Evolutionary conservation across 64 coral and sea anemone genomes (phyloP), one percentile per base, ranked within the genome.

Genomic region (Exaiptasia diaphana): DNA sequence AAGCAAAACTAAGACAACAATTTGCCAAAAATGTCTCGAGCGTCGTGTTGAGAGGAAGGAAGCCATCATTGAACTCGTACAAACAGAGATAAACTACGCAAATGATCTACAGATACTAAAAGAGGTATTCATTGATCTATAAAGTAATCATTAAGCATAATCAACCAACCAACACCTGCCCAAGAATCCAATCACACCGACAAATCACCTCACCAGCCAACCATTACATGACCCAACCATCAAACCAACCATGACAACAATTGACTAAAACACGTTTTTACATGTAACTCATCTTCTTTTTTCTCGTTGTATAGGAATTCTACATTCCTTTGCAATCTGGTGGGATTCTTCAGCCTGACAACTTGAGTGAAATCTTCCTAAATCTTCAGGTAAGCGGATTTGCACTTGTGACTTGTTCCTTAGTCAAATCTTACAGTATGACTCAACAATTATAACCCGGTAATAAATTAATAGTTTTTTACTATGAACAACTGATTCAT

Each of bases 351-450:
- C 86, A 27, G n/a, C 75, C 90, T 0, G 95, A 99, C 24, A 73
- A 99, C 61, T 63, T 99, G 14, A 75, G 84, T 0, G 85, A 83
- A 4, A 92, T 99, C 15, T 99, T 99, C 13, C 74, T 99, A 14
- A 99, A 99, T 57, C 56, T 99, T 35, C 95, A 99, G 90, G 95
- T 99, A 76, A 49, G 30, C n/a, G n/a, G n/a, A n/a, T n/a, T n/a
- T n/a, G n/a, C n/a, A n/a, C n/a, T n/a, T 13, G 9, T 40, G n/a
- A 20, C 8, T 50, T 6, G 26, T 75, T 33, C n/a, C 0, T 13
- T 27, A 39, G 29, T 23, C 1, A 35, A 18, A 50, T 6, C 0
- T 65, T 50, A 28, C 3, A 33, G 6, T 6, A 18, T 12, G 3
- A 6, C 17, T 29, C 3, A 4, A 0, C 14, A 59, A 8, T 25